phyloP scores from a whole-genome alignment of 2,113 vertebrate genomes.

The Leptobrachium ailaonicum region DNA sequence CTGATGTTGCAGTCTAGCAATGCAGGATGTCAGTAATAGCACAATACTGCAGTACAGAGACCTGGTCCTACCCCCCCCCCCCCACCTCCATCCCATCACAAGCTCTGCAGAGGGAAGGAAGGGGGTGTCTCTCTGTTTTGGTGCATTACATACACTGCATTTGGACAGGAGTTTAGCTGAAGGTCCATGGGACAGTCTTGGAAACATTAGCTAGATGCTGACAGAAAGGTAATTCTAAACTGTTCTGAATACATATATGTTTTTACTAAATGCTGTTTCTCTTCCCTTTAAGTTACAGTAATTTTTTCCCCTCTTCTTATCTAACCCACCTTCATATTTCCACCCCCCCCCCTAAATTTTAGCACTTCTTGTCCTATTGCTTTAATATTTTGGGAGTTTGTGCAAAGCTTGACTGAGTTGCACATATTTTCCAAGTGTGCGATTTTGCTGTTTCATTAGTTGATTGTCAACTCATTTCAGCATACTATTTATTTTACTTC shows the following conservation, averaged over 20 bases:
- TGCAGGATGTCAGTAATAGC: constrained; percentile 23
- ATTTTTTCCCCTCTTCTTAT: too few relatives aligned
- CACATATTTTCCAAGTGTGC: too few relatives aligned
- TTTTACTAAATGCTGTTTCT: background rate
- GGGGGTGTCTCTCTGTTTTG: constrained; percentile 24
- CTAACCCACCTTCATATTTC: too few relatives aligned
- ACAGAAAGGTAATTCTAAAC: constrained; percentile 27
- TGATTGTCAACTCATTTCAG: too few relatives aligned
- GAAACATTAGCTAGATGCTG: background rate
- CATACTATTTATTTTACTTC: too few relatives aligned
- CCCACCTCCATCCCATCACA: constrained; percentile 28
- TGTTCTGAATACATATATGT: too few relatives aligned
- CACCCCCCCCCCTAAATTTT: too few relatives aligned
- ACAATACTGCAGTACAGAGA: constrained; percentile 43
- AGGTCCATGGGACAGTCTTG: constrained; percentile 19
- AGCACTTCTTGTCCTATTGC: too few relatives aligned
- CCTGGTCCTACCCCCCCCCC: constrained; percentile 30
- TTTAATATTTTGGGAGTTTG: too few relatives aligned
- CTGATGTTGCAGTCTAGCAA: constrained; percentile 32
- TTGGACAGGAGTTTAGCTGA: background rate
- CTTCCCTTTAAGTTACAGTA: too few relatives aligned
- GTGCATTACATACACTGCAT: constrained; percentile 29
- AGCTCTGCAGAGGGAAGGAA: constrained; percentile 33
- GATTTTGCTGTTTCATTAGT: too few relatives aligned
- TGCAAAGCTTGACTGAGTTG: too few relatives aligned